These are phyloP conservation scores for Typhlichthys subterraneus DNA, from an alignment of 2,797 vertebrate species.

Conservation along the genomic window DNA sequence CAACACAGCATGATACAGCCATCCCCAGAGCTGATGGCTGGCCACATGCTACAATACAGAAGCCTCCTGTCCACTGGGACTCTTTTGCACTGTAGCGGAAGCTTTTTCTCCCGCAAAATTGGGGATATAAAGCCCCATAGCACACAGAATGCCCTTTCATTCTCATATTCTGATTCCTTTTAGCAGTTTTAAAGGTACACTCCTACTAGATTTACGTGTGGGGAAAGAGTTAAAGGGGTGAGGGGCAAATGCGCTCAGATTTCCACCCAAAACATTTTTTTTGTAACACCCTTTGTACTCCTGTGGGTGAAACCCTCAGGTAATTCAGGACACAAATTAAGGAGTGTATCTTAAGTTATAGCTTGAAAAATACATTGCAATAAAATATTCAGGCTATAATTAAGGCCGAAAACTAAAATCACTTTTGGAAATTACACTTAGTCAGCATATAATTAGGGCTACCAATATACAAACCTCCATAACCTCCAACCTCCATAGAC, in stretches of 20 bases:
- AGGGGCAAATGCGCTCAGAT: no score
- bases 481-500: conserved; percentile 38
- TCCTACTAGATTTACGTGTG: no score
- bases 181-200: no score
- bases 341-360: conserved; percentile 48
- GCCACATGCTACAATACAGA: conserved; percentile 53
- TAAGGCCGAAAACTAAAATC: conserved; percentile 49
- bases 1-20: conserved; percentile 47
- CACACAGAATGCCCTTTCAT: not conserved
- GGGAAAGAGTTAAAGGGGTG: no score
- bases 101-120: conserved; percentile 29
- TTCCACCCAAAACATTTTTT: no score
- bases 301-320: no score
- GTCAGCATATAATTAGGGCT: conserved; percentile 58
- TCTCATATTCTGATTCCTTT: conserved; percentile 20
- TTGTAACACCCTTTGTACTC: no score
- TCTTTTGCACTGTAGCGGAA: conserved; percentile 41
- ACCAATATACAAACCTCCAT: conserved; percentile 36
- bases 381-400: conserved; percentile 57
- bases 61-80: conserved; percentile 47
- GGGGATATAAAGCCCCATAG: conserved; percentile 13
- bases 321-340: no score
- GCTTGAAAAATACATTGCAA: conserved; percentile 53
- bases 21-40: conserved; percentile 56
- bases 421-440: conserved; percentile 48